Percentiles rank a stretch among this genome's conserved stretches.
Evolutionary conservation across 2,113 vertebrate genomes (phyloP).

Genomic region (Eretmochelys imbricata): DNA sequence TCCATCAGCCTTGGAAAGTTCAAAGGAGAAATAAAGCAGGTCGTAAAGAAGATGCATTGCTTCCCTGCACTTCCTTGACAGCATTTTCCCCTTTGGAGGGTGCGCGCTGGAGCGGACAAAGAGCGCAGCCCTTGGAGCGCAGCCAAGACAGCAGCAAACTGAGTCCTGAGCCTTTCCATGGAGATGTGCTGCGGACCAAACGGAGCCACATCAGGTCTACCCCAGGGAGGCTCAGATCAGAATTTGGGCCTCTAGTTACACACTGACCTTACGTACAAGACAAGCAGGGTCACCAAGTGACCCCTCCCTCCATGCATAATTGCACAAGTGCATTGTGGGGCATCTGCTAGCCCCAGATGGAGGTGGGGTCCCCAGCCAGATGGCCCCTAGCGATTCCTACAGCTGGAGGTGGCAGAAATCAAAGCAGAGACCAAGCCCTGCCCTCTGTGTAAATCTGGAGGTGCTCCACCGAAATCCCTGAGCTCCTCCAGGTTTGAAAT

Average conservation of each 20-base stretch:
- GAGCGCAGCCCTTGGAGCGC: background rate
- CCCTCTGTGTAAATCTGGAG: too few species aligned
- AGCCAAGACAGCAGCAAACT: background rate
- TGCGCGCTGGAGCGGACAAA: background rate
- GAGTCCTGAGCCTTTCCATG: background rate
- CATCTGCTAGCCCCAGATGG: background rate
- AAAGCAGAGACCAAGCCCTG: too few species aligned
- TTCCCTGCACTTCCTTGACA: background rate
- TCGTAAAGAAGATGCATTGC: background rate
- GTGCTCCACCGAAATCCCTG: too few species aligned
- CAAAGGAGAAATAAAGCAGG: background rate
- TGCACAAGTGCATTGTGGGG: background rate
- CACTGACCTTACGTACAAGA: background rate
- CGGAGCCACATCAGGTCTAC: fast-evolving
- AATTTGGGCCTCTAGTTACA: background rate
- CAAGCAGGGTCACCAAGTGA: background rate
- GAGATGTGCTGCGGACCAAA: fast-evolving
- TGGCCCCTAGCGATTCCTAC: background rate
- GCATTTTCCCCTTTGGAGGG: background rate
- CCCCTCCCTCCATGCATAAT: background rate
- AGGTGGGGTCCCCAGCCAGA: background rate
- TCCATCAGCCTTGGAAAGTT: background rate
- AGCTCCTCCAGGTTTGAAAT: too few species aligned
- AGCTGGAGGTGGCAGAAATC: too few species aligned
- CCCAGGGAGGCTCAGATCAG: fast-evolving